Percentiles rank a stretch among this genome's conserved stretches.
Evolutionary conservation across 2,113 vertebrate genomes (phyloP).

Genomic region (Oreochromis aureus): DNA sequence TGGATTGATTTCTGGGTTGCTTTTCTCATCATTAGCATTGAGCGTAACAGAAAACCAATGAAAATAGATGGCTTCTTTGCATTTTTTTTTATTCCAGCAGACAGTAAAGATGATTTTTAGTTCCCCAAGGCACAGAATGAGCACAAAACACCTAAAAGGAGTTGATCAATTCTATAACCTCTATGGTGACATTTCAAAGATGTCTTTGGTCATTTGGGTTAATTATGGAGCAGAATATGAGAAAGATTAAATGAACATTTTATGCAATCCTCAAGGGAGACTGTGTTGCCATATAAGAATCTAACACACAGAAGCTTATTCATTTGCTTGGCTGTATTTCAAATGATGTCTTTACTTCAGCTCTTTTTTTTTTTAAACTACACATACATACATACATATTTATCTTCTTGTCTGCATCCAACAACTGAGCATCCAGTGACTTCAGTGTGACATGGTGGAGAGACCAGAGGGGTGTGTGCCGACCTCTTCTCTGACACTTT

Average conservation of each 20-base stretch:
- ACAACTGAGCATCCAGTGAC: background rate
- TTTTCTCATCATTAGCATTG: conserved; percentile 19
- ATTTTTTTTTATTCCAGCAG: background rate
- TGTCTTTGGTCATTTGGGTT: background rate
- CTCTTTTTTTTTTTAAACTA: too few relatives aligned
- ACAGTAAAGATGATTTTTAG: background rate
- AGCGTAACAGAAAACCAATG: background rate
- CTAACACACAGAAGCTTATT: background rate
- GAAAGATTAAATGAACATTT: background rate
- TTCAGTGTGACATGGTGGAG: background rate
- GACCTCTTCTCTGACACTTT: conserved; percentile 4
- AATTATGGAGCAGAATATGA: background rate
- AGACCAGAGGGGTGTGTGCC: background rate
- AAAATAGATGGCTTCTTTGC: background rate
- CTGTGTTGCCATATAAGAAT: background rate
- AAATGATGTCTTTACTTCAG: background rate
- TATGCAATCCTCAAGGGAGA: background rate
- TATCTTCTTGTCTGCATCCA: background rate
- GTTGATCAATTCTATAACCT: background rate
- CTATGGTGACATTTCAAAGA: background rate
- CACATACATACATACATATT: background rate
- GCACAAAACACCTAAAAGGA: background rate
- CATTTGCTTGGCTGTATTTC: background rate
- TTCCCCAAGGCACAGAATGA: background rate
- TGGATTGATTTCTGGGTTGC: conserved; percentile 21